phyloP scores from a whole-genome alignment of 1,140 invertebrate genomes.

The honey bee (Apis mellifera) region Amel_HAv3.1 CM009934.2:6205001-6205500 shows the following conservation, averaged over 20 bases:
- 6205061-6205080: too few species aligned
- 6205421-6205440: not conserved
- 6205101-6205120: not conserved
- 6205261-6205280: slow-evolving; percentile 48
- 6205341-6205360: slow-evolving; percentile 34
- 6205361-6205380: slow-evolving; percentile 30
- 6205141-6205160: slow-evolving; percentile 52
- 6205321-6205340: slow-evolving; percentile 38
- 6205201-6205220: slow-evolving; percentile 60
- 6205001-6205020: too few species aligned
- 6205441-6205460: not conserved
- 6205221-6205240: slow-evolving; percentile 56
- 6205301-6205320: slow-evolving; percentile 62
- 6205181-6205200: slow-evolving; percentile 64
- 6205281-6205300: slow-evolving; percentile 55
- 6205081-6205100: not conserved
- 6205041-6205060: not conserved
- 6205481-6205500: not conserved
- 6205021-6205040: too few species aligned
- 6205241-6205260: slow-evolving; percentile 40
- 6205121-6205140: slow-evolving; percentile 39
- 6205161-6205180: slow-evolving; percentile 47
- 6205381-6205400: not conserved
- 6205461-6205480: not conserved
- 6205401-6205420: not conserved